Evolutionary conservation across 1,140 invertebrate genomes (phyloP), one percentile per base, ranked within the genome.

Genomic region (Drosophila equinoxialis): DNA sequence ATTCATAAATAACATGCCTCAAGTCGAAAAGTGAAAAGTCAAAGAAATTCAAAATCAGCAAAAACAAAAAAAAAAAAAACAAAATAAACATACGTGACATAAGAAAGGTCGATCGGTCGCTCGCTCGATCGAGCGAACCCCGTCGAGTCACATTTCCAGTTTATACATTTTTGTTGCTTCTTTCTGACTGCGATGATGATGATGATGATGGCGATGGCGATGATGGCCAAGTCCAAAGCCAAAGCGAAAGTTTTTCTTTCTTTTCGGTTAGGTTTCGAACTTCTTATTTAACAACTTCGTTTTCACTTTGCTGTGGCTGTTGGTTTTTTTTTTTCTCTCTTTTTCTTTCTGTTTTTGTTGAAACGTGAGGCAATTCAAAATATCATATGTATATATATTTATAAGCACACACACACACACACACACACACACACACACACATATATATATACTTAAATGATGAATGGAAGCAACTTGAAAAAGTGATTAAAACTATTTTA

Each of bases 1-100:
- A 51, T 23, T 59, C 57, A 59, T 59, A 59, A 59, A 59, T 59
- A 51, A 23, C 17, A 51, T 51, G 57, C n/a, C 33, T 11, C 57
- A 59, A 59, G 57, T 39, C 33, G 39, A 59, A 51, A 76, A 75
- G 65, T 76, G 72, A 74, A 77, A 77, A 74, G 74, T 74, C 42
- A 76, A 76, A 75, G 60, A 41, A 61, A 61, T 48, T 13, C 71
- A 48, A 35, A 42, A 42, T 20, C 37, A 55, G 48, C 63, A 55
- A 74, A 64, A n/a, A n/a, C n/a, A n/a, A n/a, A 42, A 74, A 75
- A 62, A 75, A 30, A 63, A 23, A 14, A 58, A 60, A 65, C 64
- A 58, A 35, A 37, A 59, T 30, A 37, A 71, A 41, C n/a, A 55
- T 61, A 37, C 57, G 57, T 59, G 57, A 59, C 57, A 74, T 57